Evolutionary conservation across 2,888 invertebrate genomes (phyloP).

Genomic region (Synanthedon tipuliformis): DNA sequence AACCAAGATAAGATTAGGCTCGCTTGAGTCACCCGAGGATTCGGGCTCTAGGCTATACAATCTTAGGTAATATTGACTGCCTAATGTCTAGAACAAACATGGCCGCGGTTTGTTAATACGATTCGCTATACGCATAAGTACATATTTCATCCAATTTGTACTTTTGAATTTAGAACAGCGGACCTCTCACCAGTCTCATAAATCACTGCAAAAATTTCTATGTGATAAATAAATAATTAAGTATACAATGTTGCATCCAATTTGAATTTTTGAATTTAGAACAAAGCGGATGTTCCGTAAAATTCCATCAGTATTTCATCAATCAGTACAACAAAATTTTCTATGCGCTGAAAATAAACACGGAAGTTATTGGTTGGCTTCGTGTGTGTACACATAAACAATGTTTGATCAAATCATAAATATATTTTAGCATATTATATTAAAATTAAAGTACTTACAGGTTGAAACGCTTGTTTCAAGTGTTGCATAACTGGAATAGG

Average conservation of each 20-base stretch:
- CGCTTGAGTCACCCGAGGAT: constrained; percentile 34
- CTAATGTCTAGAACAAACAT: constrained; percentile 47
- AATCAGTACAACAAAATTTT: too few species aligned
- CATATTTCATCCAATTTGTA: too few species aligned
- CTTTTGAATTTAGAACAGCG: background rate
- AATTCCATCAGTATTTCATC: too few species aligned
- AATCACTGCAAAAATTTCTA: too few species aligned
- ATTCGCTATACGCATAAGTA: too few species aligned
- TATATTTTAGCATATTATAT: background rate
- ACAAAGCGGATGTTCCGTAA: background rate
- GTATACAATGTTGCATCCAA: background rate
- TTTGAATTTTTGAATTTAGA: background rate
- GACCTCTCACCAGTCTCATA: too few species aligned
- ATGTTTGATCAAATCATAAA: too few species aligned
- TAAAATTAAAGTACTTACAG: constrained; percentile 31
- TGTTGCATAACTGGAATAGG: constrained; percentile 46
- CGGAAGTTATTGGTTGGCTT: too few species aligned
- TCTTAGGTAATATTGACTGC: constrained; percentile 25
- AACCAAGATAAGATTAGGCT: constrained; percentile 16
- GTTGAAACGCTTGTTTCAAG: constrained; percentile 24
- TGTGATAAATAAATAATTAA: background rate
- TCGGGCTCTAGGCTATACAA: constrained; percentile 15
- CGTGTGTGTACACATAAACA: too few species aligned
- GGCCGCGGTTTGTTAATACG: constrained; percentile 17
- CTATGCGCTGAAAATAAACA: too few species aligned